A percentile compares a stretch with the other conserved stretches of the same genome.
phyloP scores from a whole-genome alignment of 2,888 invertebrate genomes.

The Brachylomia viminalis region DNA sequence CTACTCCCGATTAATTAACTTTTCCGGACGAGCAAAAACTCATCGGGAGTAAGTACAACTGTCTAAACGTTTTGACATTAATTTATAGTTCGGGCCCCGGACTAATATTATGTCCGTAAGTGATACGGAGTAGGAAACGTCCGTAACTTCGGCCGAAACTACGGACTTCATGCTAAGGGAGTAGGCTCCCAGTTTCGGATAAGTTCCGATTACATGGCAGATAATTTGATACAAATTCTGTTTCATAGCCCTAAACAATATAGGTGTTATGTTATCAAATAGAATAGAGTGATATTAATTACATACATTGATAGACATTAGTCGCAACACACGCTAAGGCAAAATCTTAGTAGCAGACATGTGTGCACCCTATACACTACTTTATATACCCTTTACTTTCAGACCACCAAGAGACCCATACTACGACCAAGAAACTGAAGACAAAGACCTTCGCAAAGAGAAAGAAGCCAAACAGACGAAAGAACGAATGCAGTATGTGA shows the following conservation, averaged over 20 bases:
- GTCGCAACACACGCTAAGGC: neutral
- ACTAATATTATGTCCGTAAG: no score
- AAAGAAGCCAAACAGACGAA: constrained; percentile 95
- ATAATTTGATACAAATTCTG: neutral
- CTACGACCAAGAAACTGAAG: constrained; percentile 97
- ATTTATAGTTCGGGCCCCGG: no score
- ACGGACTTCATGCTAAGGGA: no score
- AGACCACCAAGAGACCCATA: constrained; percentile 96
- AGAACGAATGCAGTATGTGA: constrained; percentile 96
- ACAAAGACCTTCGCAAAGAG: constrained; percentile 94
- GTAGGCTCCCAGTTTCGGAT: neutral
- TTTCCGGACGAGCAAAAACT: no score
- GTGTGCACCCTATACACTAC: neutral
- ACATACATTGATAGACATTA: neutral
- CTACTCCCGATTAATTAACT: no score
- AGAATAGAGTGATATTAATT: neutral
- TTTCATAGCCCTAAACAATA: neutral
- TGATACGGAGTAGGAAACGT: no score
- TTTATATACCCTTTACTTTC: constrained; percentile 51
- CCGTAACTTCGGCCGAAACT: no score
- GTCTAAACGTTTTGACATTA: no score
- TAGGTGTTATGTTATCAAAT: neutral
- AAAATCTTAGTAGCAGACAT: neutral
- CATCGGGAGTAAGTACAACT: no score
- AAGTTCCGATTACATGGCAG: neutral